Base-by-base conservation (phyloP, 2,113 vertebrate species). In the Crotalus horridus region DNA sequence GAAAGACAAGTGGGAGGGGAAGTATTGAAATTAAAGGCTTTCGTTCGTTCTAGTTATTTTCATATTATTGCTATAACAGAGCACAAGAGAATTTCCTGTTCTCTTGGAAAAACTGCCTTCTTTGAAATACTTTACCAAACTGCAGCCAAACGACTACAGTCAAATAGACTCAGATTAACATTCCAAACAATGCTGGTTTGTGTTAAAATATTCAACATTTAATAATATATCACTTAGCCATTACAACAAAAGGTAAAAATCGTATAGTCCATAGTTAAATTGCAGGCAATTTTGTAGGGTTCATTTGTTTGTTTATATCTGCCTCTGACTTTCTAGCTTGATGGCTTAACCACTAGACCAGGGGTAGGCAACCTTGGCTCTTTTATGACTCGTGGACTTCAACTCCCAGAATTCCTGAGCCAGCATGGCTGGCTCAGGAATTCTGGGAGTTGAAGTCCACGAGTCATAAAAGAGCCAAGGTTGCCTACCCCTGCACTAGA, bases 31-130 rank as follows among this genome's bases (percentile, higher is more conserved):
- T 85, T 61, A 46, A 85, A 55, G 21, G 56, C 23, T 90, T 92
- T 88, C 20, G 33, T 94, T 90, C 23, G 64, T 92, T 91, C 17
- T 86, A 59, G 89, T 81, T 81, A 59, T 20, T 48, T 87, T 90
- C 51, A 90, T 88, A 56, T 92, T 90, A 92, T 90, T 85, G 86
- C 61, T 90, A 55, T 59, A 89, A 89, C 90, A 93, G 74, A 91
- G 56, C n/a, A 61, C 87, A 89, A 26, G 26, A 94, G 88, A 86
- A 87, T 89, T 46, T 89, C n/a, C 61, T 91, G 89, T 48, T 74
- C 33, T 43, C 24, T 58, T 39, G 86, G 54, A 88, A 39, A 53
- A 3, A 24, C 17, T 64, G 54, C 43, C 43, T 33, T 46, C n/a
- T 93, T 88, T 89, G 33, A 91, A 91, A 89, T 21, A 89, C 33